Conservation (phyloP, 2,888 invertebrate species). For the Diachrysia chrysitis region DNA sequence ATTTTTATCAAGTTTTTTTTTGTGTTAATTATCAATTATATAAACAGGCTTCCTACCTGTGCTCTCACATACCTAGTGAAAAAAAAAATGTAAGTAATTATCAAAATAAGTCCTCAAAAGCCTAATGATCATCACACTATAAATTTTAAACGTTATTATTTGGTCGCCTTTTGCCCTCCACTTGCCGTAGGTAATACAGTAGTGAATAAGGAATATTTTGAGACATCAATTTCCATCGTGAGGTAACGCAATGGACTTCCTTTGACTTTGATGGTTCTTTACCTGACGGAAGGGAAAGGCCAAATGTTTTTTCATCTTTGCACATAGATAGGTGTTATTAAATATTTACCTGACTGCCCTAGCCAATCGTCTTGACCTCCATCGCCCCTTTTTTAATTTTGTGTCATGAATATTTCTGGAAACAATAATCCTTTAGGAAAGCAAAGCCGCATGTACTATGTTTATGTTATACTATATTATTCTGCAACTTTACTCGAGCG, state of each 20-base stretch:
- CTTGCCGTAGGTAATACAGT: too few relatives aligned
- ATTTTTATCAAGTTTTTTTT: too few relatives aligned
- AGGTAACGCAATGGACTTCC: not conserved
- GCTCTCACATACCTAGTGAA: too few relatives aligned
- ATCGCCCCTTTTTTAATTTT: slow-evolving; percentile 1
- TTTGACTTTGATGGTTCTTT: not conserved
- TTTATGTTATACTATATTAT: not conserved
- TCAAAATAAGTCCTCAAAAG: too few relatives aligned
- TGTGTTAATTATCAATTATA: too few relatives aligned
- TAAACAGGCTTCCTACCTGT: too few relatives aligned
- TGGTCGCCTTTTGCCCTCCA: not conserved
- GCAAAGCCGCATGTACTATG: not conserved
- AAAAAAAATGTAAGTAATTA: too few relatives aligned
- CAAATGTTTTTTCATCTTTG: slow-evolving; percentile 7
- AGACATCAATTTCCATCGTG: not conserved
- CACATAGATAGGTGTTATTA: not conserved
- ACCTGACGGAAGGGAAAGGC: not conserved
- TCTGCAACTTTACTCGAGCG: not conserved
- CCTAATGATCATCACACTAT: too few relatives aligned
- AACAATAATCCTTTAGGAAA: not conserved
- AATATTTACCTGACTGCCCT: not conserved
- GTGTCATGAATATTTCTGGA: not conserved
- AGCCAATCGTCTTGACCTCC: not conserved
- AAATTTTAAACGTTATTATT: not conserved
- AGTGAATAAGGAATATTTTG: not conserved